A percentile compares a stretch with the other conserved stretches of the same genome.
Conservation (phyloP, 2,888 invertebrate species). For the Amphimallon solstitiale region DNA sequence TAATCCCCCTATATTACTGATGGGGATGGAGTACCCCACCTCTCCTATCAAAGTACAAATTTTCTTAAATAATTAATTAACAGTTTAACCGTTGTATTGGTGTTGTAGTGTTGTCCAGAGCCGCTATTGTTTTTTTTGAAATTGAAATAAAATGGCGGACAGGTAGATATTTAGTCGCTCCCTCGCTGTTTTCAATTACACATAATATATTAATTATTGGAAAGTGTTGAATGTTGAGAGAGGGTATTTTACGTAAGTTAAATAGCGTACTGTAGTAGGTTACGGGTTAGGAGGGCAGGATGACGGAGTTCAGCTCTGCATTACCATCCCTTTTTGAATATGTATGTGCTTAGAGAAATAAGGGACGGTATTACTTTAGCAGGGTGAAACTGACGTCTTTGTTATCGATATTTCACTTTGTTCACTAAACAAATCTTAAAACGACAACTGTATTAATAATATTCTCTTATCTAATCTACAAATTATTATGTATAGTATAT, state of each 20-base stretch:
- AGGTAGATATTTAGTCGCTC: conserved; percentile 54
- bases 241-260: conserved; percentile 64
- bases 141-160: conserved; percentile 31
- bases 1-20: conserved; percentile 25
- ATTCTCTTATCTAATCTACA: neutral
- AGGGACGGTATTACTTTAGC: conserved; percentile 61
- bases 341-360: conserved; percentile 21
- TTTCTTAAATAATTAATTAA: conserved; percentile 53
- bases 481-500: too few species aligned
- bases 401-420: conserved; percentile 51
- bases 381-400: conserved; percentile 56
- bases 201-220: conserved; percentile 60
- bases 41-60: conserved; percentile 64
- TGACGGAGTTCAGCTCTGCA: conserved; percentile 53
- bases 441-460: conserved; percentile 27
- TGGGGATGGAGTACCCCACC: conserved; percentile 39
- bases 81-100: conserved; percentile 58
- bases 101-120: conserved; percentile 56
- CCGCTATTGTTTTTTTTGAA: conserved; percentile 40
- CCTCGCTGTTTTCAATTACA: conserved; percentile 63
- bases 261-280: conserved; percentile 64
- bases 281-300: conserved; percentile 53
- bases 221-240: conserved; percentile 62
- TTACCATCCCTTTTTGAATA: conserved; percentile 53
- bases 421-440: conserved; percentile 30